Percentiles rank a stretch among this genome's conserved stretches.
phyloP scores from a whole-genome alignment of 2,888 invertebrate species.

The Bursaphelenchus okinawaensis region DNA sequence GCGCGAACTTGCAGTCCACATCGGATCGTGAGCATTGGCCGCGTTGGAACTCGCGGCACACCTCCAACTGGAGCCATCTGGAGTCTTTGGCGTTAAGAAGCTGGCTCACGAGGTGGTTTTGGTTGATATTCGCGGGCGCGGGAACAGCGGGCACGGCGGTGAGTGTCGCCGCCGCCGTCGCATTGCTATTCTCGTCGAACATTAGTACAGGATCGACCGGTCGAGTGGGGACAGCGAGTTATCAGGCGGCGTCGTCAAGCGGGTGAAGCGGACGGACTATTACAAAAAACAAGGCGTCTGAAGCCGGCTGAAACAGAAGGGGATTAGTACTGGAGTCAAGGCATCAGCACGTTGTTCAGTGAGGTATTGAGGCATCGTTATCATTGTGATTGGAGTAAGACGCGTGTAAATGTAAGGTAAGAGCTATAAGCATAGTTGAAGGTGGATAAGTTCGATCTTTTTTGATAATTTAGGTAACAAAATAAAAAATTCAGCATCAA shows the following conservation, averaged over 20 bases:
- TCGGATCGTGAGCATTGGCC: slow-evolving; percentile 98
- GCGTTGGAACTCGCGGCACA: slow-evolving; percentile 94
- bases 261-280: neutral
- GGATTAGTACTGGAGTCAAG: neutral
- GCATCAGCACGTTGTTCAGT: too few species aligned
- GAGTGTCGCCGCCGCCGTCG: slow-evolving; percentile 39
- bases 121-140: slow-evolving; percentile 16
- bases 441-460: neutral
- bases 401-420: too few species aligned
- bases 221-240: neutral
- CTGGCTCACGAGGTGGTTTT: slow-evolving; percentile 14
- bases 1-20: slow-evolving; percentile 99
- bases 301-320: neutral
- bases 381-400: too few species aligned
- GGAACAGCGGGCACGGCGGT: slow-evolving; percentile 28
- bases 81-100: slow-evolving; percentile 97
- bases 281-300: neutral
- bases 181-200: slow-evolving; percentile 55
- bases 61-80: slow-evolving; percentile 98
- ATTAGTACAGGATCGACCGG: slow-evolving; percentile 15
- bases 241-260: neutral
- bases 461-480: too few species aligned
- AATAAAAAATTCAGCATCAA: too few species aligned
- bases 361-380: too few species aligned
- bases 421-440: neutral